Percentiles rank a stretch among this genome's conserved stretches.
Evolutionary conservation across 2,888 invertebrate species (phyloP).

Genomic region (Linnaemya tessellans): DNA sequence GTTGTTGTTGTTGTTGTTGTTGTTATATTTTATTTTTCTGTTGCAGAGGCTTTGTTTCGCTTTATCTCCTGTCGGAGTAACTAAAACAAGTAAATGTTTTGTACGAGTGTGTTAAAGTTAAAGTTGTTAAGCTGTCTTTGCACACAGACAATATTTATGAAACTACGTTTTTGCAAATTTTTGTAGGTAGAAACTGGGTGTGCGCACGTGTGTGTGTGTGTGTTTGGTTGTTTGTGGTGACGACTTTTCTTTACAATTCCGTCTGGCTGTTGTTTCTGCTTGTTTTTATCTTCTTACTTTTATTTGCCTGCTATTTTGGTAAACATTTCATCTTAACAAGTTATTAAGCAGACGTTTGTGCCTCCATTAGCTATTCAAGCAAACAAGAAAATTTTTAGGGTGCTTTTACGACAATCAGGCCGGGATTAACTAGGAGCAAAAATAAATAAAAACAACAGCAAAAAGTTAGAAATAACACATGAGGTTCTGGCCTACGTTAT

Average conservation of each 20-base stretch:
- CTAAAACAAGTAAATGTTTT: constrained; percentile 17
- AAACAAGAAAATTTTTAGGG: not conserved
- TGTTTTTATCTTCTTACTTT: not conserved
- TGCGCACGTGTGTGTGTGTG: constrained; percentile 24
- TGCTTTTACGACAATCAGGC: constrained; percentile 37
- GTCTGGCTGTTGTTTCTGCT: not conserved
- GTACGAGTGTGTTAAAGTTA: constrained; percentile 8
- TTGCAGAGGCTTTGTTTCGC: constrained; percentile 8
- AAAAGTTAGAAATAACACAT: constrained; percentile 33
- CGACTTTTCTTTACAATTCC: constrained; percentile 34
- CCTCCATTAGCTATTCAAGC: constrained; percentile 26
- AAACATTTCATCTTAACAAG: constrained; percentile 59
- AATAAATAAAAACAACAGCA: constrained; percentile 1
- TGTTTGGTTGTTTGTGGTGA: no score
- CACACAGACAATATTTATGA: constrained; percentile 37
- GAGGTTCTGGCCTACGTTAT: not conserved
- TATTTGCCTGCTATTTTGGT: constrained; percentile 46
- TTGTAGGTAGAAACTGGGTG: not conserved
- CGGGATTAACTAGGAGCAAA: constrained; percentile 40
- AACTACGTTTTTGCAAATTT: constrained; percentile 20
- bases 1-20: constrained; percentile 23
- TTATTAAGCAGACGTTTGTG: constrained; percentile 34
- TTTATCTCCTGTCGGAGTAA: constrained; percentile 8
- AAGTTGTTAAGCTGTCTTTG: constrained; percentile 53
- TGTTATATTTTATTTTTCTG: constrained; percentile 1